phyloP scores from a whole-genome alignment of 64 coral and sea anemone species.

The Porites lutea region DNA sequence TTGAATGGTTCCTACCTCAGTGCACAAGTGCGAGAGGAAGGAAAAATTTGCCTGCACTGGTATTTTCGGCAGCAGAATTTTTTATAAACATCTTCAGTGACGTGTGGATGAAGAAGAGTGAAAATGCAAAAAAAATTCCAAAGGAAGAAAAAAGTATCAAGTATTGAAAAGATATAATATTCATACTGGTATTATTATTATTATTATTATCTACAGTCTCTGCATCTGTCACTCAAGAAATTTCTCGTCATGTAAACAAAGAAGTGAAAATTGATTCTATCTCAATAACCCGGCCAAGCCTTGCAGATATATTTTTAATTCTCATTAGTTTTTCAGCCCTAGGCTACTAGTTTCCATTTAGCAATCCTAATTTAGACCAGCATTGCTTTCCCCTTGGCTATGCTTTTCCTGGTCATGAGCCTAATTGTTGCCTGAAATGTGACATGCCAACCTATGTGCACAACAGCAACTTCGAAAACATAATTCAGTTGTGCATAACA shows the following conservation, averaged over 20 bases:
- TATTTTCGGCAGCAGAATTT: slow-evolving; percentile 11
- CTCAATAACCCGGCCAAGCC: no score
- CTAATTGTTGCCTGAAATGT: background rate
- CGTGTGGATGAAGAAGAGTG: background rate
- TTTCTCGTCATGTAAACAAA: no score
- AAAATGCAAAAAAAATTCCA: no score
- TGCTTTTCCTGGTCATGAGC: slow-evolving; percentile 4
- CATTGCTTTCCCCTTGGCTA: background rate
- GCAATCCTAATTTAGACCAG: background rate
- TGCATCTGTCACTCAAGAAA: no score
- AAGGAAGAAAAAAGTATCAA: slow-evolving; percentile 22
- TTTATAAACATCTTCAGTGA: background rate
- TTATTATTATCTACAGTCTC: no score
- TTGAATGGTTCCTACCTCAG: no score
- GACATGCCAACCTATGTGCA: background rate
- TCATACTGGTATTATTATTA: no score
- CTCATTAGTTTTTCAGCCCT: background rate
- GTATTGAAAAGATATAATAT: background rate
- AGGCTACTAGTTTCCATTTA: background rate
- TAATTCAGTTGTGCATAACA: no score
- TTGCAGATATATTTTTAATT: background rate
- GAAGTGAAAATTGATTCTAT: no score
- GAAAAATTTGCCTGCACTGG: background rate
- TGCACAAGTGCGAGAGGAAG: background rate
- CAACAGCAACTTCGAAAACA: background rate